A percentile compares a stretch with the other conserved stretches of the same genome.
Conservation (phyloP, 2,888 invertebrate species). For the Aleiodes testaceus region DNA sequence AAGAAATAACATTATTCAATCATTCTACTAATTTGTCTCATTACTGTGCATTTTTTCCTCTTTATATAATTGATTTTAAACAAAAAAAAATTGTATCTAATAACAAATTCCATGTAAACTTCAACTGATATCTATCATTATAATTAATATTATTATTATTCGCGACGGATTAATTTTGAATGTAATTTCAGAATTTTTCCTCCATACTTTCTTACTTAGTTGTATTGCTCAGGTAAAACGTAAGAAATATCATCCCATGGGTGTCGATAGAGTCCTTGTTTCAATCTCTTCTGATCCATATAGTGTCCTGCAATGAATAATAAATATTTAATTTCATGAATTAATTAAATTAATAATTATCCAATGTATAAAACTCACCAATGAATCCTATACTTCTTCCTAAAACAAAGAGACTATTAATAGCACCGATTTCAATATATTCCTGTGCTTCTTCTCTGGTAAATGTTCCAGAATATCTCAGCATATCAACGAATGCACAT, state of each 20-base stretch:
- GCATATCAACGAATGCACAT: constrained; percentile 96
- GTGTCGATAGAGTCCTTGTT: constrained; percentile 98
- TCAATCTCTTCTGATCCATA: constrained; percentile 98
- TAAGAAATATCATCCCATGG: constrained; percentile 99
- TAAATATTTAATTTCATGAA: constrained; percentile 21
- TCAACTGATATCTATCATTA: no score
- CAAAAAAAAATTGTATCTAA: no score
- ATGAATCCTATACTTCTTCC: constrained; percentile 99
- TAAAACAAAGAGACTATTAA: constrained; percentile 98
- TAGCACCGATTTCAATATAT: constrained; percentile 97
- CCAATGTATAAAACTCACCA: constrained; percentile 74
- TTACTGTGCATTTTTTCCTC: no score
- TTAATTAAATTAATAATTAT: constrained; percentile 16
- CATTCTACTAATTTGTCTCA: no score
- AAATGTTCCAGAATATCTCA: constrained; percentile 94
- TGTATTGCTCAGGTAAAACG: constrained; percentile 84
- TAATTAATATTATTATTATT: no score
- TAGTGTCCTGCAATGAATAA: constrained; percentile 82
- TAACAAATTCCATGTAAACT: no score
- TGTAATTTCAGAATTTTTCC: no score
- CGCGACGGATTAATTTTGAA: no score
- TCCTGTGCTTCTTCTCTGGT: constrained; percentile 98
- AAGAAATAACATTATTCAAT: no score
- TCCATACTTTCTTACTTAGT: constrained; percentile 59
- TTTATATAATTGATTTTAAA: no score